A percentile compares a stretch with the other conserved stretches of the same genome.
phyloP scores from a whole-genome alignment of 2,113 vertebrate species.

The Telmatochromis sp. region DNA sequence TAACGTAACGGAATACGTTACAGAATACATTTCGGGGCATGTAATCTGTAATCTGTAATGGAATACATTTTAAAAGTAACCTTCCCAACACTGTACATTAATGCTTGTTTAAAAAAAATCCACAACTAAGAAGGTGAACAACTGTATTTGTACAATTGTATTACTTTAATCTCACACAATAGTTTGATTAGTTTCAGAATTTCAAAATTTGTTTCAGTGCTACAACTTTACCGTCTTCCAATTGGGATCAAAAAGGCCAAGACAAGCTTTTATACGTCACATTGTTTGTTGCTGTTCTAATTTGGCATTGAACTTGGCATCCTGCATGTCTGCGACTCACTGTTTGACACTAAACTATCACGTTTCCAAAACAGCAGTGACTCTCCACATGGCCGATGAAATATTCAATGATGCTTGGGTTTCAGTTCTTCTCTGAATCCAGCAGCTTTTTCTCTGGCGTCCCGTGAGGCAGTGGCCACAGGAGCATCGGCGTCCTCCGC shows the following conservation, averaged over 20 bases:
- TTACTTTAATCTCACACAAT: accelerated
- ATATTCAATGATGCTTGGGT: constrained; percentile 61
- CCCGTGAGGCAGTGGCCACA: neutral
- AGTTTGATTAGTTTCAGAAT: neutral
- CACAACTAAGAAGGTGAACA: neutral
- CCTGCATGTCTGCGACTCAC: neutral
- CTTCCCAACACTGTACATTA: too few relatives aligned
- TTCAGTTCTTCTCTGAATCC: constrained; percentile 45
- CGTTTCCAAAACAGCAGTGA: constrained; percentile 56
- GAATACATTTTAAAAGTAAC: too few relatives aligned
- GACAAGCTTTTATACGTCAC: accelerated
- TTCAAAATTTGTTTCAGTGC: neutral
- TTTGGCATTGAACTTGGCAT: constrained; percentile 28
- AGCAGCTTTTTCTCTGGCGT: neutral
- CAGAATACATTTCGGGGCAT: too few relatives aligned
- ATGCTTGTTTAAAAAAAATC: neutral
- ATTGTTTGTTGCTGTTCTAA: neutral
- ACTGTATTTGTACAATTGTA: neutral
- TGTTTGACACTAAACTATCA: constrained; percentile 54
- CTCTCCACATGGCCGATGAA: constrained; percentile 33
- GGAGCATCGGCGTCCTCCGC: neutral
- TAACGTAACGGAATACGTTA: too few relatives aligned
- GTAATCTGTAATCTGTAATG: too few relatives aligned
- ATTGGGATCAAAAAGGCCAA: accelerated
- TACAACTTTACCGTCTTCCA: neutral